Percentiles rank a stretch among this genome's conserved stretches.
Evolutionary conservation across 2,888 invertebrate genomes (phyloP).

Genomic region (Caenorhabditis imperialis): DNA sequence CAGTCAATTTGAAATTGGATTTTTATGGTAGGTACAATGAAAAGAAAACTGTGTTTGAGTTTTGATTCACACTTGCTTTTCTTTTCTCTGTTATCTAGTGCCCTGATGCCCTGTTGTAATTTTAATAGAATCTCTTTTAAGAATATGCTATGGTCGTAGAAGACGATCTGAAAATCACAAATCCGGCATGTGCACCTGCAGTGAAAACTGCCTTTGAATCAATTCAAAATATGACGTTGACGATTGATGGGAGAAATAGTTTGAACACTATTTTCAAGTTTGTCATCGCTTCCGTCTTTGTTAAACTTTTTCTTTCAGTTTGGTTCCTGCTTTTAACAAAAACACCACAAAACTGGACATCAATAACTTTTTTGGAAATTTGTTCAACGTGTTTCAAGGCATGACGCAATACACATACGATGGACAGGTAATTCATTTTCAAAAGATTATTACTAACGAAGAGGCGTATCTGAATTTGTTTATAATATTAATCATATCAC

Average conservation of each 20-base stretch:
- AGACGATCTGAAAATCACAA: conserved; percentile 57
- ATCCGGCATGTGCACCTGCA: conserved; percentile 49
- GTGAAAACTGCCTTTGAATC: conserved; percentile 49
- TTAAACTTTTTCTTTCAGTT: too few relatives aligned
- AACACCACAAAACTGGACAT: conserved; percentile 65
- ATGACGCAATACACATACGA: conserved; percentile 76
- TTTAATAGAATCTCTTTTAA: conserved; percentile 21
- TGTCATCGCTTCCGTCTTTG: too few relatives aligned
- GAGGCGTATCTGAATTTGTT: too few relatives aligned
- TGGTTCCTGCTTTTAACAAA: conserved; percentile 61
- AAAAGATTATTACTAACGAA: neutral
- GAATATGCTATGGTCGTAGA: conserved; percentile 72
- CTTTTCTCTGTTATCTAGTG: too few relatives aligned
- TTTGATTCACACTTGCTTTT: too few relatives aligned
- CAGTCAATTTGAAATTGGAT: conserved; percentile 64
- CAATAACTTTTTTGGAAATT: conserved; percentile 69
- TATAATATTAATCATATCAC: too few relatives aligned
- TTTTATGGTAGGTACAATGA: conserved; percentile 54
- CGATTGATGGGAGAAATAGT: conserved; percentile 55
- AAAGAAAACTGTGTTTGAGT: too few relatives aligned
- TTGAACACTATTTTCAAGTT: conserved; percentile 60
- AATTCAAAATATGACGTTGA: conserved; percentile 59
- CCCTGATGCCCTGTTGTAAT: too few relatives aligned
- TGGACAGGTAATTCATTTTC: conserved; percentile 58
- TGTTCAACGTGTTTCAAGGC: conserved; percentile 70